Conservation (phyloP, 2,113 vertebrate genomes). For the Pseudopipra pipra region DNA sequence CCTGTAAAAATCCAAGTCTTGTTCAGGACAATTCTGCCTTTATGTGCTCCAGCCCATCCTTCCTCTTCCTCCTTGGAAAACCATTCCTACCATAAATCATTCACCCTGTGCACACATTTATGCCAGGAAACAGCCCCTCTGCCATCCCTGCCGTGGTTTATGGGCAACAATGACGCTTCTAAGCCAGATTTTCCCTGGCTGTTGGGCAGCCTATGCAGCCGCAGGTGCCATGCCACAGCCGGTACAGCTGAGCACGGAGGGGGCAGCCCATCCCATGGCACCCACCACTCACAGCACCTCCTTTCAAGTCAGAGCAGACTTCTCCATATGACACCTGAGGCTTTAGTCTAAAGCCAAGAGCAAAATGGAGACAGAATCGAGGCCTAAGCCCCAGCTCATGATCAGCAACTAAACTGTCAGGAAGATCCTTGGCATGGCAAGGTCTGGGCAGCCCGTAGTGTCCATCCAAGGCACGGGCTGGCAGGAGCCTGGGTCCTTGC, state of each 20-base stretch:
- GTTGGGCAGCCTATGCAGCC: background rate
- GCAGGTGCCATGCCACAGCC: fast-evolving
- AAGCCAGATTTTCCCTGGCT: background rate
- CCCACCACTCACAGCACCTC: fast-evolving
- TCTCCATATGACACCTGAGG: background rate
- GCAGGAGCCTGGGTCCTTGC: background rate
- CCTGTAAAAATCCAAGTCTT: background rate
- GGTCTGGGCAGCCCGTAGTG: background rate
- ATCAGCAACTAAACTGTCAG: background rate
- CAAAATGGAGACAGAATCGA: background rate
- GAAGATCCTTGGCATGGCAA: fast-evolving
- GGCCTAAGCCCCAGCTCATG: background rate
- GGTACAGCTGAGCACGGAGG: fast-evolving
- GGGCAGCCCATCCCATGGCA: fast-evolving
- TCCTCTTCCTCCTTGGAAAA: background rate
- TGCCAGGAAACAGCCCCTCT: background rate
- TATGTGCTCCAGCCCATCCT: background rate
- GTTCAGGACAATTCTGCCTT: background rate
- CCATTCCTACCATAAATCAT: background rate
- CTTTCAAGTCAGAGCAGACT: background rate
- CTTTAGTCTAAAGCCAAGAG: background rate
- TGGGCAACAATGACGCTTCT: background rate
- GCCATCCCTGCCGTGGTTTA: background rate
- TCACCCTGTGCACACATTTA: background rate
- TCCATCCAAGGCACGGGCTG: background rate